Conservation (phyloP, 2,113 vertebrate genomes). For the Scomber scombrus region DNA sequence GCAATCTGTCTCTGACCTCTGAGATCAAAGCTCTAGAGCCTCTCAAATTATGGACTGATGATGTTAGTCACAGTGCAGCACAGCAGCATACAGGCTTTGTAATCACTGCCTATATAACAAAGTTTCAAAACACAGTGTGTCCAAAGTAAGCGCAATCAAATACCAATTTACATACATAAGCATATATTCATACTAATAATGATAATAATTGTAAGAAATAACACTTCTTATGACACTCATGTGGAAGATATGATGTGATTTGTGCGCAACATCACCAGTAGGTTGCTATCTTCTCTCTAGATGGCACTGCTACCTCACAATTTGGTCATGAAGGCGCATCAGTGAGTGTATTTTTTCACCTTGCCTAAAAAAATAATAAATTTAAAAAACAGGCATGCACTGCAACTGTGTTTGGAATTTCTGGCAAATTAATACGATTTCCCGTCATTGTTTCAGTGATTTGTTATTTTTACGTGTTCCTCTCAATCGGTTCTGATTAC, state of each 20-base stretch:
- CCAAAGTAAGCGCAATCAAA: too few species aligned
- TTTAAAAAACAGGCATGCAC: neutral
- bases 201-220: neutral
- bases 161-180: too few species aligned
- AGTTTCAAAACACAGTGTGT: too few species aligned
- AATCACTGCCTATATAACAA: neutral
- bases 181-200: too few species aligned
- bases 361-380: neutral
- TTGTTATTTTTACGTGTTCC: slow-evolving; percentile 27
- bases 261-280: neutral
- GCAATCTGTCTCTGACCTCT: slow-evolving; percentile 16
- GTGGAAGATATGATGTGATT: neutral
- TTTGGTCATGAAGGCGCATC: neutral
- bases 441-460: neutral
- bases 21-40: neutral
- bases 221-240: neutral
- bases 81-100: neutral
- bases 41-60: neutral
- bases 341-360: neutral
- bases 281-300: slow-evolving; percentile 61
- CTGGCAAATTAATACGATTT: slow-evolving; percentile 19
- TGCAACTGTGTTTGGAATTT: slow-evolving; percentile 3
- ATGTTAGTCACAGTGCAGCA: neutral
- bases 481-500: slow-evolving; percentile 27
- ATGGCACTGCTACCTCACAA: slow-evolving; percentile 68